These are phyloP conservation scores for Mesorhabditis sp. DNA, from an alignment of 2,888 invertebrate species.

Conservation along the genomic window DNA sequence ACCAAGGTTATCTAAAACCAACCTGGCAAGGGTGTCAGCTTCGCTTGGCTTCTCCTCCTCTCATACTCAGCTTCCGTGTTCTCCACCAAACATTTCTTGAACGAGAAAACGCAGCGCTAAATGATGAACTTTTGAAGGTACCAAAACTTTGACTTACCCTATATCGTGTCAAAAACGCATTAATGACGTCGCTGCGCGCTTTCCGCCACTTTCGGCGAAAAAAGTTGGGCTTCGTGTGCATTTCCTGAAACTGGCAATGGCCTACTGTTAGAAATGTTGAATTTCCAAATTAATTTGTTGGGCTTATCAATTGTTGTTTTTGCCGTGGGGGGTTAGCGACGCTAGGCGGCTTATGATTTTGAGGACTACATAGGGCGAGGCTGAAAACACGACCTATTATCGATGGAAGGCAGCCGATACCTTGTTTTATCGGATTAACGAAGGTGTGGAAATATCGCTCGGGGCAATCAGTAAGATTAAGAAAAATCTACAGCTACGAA, in stretches of 20 bases:
- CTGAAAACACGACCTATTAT: too few relatives aligned
- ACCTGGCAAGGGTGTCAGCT: constrained; percentile 38
- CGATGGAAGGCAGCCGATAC: too few relatives aligned
- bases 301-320: too few relatives aligned
- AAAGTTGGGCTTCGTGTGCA: constrained; percentile 29
- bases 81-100: constrained; percentile 3
- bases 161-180: constrained; percentile 21
- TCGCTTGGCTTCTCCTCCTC: constrained; percentile 32
- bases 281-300: too few relatives aligned
- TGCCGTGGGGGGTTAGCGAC: too few relatives aligned
- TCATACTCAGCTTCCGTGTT: constrained; percentile 27
- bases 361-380: too few relatives aligned
- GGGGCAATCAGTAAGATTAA: too few relatives aligned
- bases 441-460: too few relatives aligned
- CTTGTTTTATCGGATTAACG: too few relatives aligned
- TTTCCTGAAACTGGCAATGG: constrained; percentile 23
- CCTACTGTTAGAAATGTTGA: too few relatives aligned
- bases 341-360: too few relatives aligned
- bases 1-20: not conserved
- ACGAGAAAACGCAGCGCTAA: not conserved
- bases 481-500: too few relatives aligned
- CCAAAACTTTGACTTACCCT: not conserved
- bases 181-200: constrained; percentile 21
- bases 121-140: not conserved
- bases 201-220: constrained; percentile 28